These are phyloP conservation scores for Anastrepha obliqua DNA, from an alignment of 1,140 invertebrate genomes.

Conservation along the genomic window DNA sequence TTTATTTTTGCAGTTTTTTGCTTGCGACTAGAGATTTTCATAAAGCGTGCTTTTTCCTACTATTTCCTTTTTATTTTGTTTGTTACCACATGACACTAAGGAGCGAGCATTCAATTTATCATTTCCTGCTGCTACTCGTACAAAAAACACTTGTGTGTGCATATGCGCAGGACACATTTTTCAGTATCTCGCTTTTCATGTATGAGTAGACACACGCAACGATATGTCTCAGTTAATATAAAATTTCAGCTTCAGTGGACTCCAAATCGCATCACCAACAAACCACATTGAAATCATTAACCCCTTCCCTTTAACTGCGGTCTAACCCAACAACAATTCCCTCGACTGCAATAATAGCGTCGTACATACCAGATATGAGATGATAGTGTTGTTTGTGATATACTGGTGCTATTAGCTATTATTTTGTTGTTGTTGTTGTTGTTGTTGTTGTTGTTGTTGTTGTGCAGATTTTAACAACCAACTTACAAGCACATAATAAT, in stretches of 20 bases:
- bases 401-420: conserved; percentile 4
- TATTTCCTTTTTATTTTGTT: no score
- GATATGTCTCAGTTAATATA: neutral
- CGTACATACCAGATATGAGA: neutral
- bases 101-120: neutral
- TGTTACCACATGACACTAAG: no score
- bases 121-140: neutral
- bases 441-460: neutral
- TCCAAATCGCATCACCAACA: neutral
- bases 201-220: neutral
- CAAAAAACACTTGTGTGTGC: neutral
- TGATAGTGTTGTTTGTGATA: neutral
- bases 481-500: neutral
- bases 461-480: conserved; percentile 33
- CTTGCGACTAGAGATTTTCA: no score
- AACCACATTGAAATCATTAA: neutral
- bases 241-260: conserved; percentile 50
- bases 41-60: no score
- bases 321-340: neutral
- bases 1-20: no score
- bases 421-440: neutral
- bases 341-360: conserved; percentile 5
- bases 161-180: neutral
- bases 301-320: neutral
- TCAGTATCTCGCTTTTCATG: neutral